These are phyloP conservation scores for Chrysopa pallens DNA, from an alignment of 1,140 invertebrate species.

Conservation along the genomic window DNA sequence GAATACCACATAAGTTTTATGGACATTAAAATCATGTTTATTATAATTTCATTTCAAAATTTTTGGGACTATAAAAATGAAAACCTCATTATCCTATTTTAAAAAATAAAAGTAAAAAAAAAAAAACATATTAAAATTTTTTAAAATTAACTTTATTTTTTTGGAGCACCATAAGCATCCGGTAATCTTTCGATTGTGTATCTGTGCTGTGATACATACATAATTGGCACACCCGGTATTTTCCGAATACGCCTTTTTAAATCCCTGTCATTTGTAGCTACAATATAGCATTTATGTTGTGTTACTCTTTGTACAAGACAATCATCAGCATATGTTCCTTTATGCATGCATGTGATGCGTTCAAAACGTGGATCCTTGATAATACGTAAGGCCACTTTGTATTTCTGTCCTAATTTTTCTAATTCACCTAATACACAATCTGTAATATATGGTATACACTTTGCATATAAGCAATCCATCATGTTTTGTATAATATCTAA, in stretches of 20 bases:
- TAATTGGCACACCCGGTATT: slow-evolving; percentile 97
- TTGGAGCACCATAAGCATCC: slow-evolving; percentile 88
- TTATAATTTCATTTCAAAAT: no score
- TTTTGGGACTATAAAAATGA: no score
- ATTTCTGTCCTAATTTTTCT: slow-evolving; percentile 92
- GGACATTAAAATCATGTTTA: no score
- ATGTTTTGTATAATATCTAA: slow-evolving; percentile 91
- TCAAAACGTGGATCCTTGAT: slow-evolving; percentile 92
- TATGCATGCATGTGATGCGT: slow-evolving; percentile 83
- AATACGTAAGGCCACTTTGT: slow-evolving; percentile 87
- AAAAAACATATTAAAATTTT: no score
- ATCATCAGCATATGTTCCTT: slow-evolving; percentile 98
- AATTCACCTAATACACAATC: slow-evolving; percentile 98
- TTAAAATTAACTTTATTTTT: slow-evolving; percentile 24
- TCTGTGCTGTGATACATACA: slow-evolving; percentile 86
- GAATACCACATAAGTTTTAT: no score
- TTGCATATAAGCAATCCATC: slow-evolving; percentile 99
- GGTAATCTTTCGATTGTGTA: slow-evolving; percentile 98
- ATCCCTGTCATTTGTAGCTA: slow-evolving; percentile 98
- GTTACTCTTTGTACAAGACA: slow-evolving; percentile 92
- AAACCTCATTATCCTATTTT: no score
- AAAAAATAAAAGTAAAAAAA: no score
- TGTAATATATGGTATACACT: slow-evolving; percentile 96
- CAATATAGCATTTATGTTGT: slow-evolving; percentile 99
- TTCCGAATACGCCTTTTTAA: slow-evolving; percentile 91